Evolutionary conservation across 92 coral and sea anemone species (phyloP).

Genomic region (Phenganax subtilis): DNA sequence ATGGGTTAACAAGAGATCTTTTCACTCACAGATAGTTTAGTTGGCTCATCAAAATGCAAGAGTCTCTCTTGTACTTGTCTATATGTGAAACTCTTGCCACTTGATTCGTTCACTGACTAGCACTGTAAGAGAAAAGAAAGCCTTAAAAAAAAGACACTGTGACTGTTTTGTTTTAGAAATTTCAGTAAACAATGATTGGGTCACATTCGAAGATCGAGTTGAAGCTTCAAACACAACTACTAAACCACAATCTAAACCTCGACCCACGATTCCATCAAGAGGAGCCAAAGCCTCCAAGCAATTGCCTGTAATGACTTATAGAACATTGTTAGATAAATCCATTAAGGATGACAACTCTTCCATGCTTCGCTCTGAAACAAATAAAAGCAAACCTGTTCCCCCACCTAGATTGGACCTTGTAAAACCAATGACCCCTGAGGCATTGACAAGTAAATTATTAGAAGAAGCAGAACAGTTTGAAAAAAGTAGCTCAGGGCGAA

Average conservation of each 20-base stretch:
- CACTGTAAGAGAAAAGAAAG: background rate
- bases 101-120: too few species aligned
- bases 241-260: background rate
- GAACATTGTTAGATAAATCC: slow-evolving; percentile 25
- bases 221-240: background rate
- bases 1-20: too few species aligned
- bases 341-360: background rate
- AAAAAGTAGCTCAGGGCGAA: slow-evolving; percentile 15
- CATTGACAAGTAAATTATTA: slow-evolving; percentile 10
- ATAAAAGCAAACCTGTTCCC: background rate
- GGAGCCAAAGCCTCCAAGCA: background rate
- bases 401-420: slow-evolving; percentile 32
- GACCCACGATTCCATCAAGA: background rate
- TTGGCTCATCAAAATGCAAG: too few species aligned
- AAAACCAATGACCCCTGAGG: background rate
- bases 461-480: slow-evolving; percentile 34
- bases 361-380: background rate
- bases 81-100: too few species aligned
- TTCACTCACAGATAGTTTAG: too few species aligned
- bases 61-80: too few species aligned
- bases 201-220: slow-evolving; percentile 24
- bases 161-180: background rate
- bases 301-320: slow-evolving; percentile 2
- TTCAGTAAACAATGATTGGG: slow-evolving; percentile 3
- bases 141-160: background rate